Base-by-base conservation (phyloP, 2,113 vertebrate species). In the Entosphenus tridentatus region DNA sequence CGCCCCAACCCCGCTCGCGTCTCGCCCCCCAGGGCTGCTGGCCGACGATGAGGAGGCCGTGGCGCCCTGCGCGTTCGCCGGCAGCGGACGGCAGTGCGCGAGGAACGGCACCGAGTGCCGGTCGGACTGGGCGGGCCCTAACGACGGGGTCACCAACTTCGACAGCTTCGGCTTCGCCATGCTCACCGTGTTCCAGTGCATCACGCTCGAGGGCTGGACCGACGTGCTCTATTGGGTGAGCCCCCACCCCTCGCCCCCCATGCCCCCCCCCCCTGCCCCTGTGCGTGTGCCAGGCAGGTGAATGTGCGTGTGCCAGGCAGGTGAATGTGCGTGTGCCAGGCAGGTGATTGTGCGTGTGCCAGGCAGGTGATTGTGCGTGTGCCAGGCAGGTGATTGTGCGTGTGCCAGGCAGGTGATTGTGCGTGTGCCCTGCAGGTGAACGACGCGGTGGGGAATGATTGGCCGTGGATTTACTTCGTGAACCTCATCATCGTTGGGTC, bases 391-490 rank as follows among this genome's bases (percentile, higher is more conserved):
- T 39, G 21, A 39, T 3, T 39, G 21, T 39, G 39, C 39, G 39
- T 39, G 39, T 39, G 39, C 39, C 39, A 7, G 39, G 39, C 39
- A 39, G 39, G 39, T 39, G 39, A 39, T 1, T 39, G 39, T 39
- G 39, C 39, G 39, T 39, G 39, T 65, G n/a, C 10, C 62, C 62
- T 74, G 72, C 78, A 98, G 93, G 81, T 98, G 9, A 96, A 98
- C 8, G 93, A 98, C 68, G 92, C 92, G 73, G 88, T 98, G n/a
- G 93, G 93, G 16, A 89, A 95, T 2, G 85, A 92, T 71, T 97
- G 92, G 92, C 87, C 93, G 9, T 97, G 88, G 88, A 77, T 98
- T 74, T 97, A 91, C 75, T 98, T 98, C 18, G 84, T 96, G 76
- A 86, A 84, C 67, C 85, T 98, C 69, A 97, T 98, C 71, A 79